phyloP scores from a whole-genome alignment of 92 coral and sea anemone species.

The Scolanthus callimorphus region DNA sequence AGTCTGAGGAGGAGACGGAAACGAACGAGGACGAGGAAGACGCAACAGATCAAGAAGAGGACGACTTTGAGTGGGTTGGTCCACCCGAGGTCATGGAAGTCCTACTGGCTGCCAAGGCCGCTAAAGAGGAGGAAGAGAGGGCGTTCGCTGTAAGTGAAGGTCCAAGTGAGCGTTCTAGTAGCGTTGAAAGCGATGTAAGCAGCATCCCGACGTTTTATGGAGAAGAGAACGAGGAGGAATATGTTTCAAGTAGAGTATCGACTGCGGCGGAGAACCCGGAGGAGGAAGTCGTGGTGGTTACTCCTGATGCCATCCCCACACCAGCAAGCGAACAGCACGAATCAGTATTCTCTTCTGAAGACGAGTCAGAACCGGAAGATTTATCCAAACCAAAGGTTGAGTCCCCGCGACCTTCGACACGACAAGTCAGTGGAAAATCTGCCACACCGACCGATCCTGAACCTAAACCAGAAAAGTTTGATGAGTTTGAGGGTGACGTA shows the following conservation, averaged over 20 bases:
- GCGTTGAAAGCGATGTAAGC: slow-evolving; percentile 51
- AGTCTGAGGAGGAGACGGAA: slow-evolving; percentile 5
- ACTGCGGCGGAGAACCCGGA: neutral
- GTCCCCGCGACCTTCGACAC: slow-evolving; percentile 28
- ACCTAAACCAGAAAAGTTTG: slow-evolving; percentile 34
- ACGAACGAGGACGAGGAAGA: slow-evolving; percentile 45
- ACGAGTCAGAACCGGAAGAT: slow-evolving; percentile 1
- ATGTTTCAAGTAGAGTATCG: neutral
- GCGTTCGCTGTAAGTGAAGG: slow-evolving; percentile 24
- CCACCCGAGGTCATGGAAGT: slow-evolving; percentile 11
- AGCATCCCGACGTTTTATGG: slow-evolving; percentile 57
- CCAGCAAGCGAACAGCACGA: neutral
- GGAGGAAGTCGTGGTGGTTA: too few species aligned
- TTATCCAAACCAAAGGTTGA: neutral
- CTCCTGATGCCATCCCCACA: too few species aligned
- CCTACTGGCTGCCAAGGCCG: neutral
- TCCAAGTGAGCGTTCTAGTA: too few species aligned
- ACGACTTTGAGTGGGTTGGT: slow-evolving; percentile 12
- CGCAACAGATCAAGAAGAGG: slow-evolving; percentile 57
- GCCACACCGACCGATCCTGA: slow-evolving; percentile 56
- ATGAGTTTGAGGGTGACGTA: slow-evolving; percentile 57
- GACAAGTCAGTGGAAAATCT: slow-evolving; percentile 75
- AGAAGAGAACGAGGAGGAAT: slow-evolving; percentile 22
- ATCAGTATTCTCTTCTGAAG: neutral
- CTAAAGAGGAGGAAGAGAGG: slow-evolving; percentile 10